Evolutionary conservation across 2,113 vertebrate species (phyloP).

Genomic region (Steatornis caripensis): DNA sequence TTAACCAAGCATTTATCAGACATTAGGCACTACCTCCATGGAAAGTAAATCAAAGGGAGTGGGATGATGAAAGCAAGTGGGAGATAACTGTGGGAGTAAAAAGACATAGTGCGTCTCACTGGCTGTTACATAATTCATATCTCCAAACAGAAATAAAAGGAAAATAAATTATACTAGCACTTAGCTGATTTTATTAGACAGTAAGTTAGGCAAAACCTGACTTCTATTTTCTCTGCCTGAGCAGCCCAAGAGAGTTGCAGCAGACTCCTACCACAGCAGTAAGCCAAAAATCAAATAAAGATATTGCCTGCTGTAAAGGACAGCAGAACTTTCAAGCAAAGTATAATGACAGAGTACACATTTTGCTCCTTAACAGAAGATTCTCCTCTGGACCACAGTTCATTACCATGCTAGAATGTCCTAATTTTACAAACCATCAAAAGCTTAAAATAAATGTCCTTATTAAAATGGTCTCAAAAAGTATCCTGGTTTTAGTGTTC

Average conservation of each 20-base stretch:
- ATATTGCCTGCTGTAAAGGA: neutral
- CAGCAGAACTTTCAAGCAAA: neutral
- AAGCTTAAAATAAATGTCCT: neutral
- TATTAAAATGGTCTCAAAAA: neutral
- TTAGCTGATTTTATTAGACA: neutral
- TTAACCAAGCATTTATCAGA: neutral
- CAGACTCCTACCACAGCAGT: neutral
- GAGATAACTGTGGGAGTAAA: neutral
- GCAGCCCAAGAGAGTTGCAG: neutral
- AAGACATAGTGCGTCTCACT: neutral
- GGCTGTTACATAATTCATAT: neutral
- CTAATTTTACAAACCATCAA: neutral
- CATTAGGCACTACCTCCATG: neutral
- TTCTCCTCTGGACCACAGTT: neutral
- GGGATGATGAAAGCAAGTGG: neutral
- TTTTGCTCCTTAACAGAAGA: neutral
- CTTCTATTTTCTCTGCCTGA: neutral
- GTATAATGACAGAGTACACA: neutral
- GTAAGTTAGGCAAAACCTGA: neutral
- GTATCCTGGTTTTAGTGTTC: neutral
- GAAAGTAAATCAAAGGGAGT: neutral
- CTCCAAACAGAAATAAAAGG: neutral
- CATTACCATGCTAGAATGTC: neutral
- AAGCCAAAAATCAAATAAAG: neutral
- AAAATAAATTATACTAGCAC: neutral